Evolutionary conservation across 2,888 invertebrate genomes (phyloP).

Genomic region (Cataglyphis albicans): DNA sequence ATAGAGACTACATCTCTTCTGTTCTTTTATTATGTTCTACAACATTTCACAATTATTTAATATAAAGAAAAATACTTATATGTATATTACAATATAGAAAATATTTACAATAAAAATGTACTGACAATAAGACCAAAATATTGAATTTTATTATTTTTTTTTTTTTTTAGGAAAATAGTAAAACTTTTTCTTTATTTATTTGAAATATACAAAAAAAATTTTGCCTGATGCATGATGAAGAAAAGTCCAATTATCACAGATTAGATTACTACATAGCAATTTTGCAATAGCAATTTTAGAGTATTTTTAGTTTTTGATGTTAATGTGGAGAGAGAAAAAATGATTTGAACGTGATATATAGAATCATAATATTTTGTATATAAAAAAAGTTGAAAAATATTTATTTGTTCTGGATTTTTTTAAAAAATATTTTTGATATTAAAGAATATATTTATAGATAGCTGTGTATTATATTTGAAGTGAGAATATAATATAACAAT

Average conservation of each 20-base stretch:
- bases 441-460: slow-evolving; percentile 2
- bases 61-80: not conserved
- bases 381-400: slow-evolving; percentile 3
- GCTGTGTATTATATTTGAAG: too few relatives aligned
- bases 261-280: not conserved
- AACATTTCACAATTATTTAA: slow-evolving; percentile 10
- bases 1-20: not conserved
- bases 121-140: too few relatives aligned
- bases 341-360: not conserved
- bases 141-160: not conserved
- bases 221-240: not conserved
- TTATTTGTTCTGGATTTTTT: not conserved
- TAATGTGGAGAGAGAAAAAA: not conserved
- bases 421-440: not conserved
- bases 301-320: not conserved
- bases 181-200: not conserved
- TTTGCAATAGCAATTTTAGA: not conserved
- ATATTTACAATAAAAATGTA: slow-evolving; percentile 9
- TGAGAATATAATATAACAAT: not conserved
- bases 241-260: not conserved
- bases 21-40: not conserved
- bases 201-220: not conserved
- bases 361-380: not conserved
- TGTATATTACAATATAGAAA: not conserved
- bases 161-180: not conserved